Base-by-base conservation (phyloP, 2,797 vertebrate species). In the Harpagifer antarcticus region DNA sequence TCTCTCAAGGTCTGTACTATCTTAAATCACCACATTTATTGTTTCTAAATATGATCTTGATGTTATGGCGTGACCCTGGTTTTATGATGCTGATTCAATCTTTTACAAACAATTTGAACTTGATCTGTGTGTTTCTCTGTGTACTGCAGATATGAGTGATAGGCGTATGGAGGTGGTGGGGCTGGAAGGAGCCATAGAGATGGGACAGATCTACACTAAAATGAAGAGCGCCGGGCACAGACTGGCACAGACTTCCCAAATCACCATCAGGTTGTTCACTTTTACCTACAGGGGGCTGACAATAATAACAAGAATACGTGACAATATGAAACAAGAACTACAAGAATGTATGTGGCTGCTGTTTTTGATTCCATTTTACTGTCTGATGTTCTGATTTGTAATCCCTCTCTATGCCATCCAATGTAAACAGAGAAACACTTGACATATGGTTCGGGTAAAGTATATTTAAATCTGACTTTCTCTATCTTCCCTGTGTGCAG, bases 201-300 rank as follows among this genome's bases (percentile, higher is more conserved):
- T 99, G 96, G 97, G 97, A 37, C 97, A 98, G 91, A 98, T 99
- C 88, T 99, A 99, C 83, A 97, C 97, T 0, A 96, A 95, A 14
- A 89, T 98, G 78, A 98, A 98, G 93, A 98, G 86, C 0, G 96
- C 96, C 0, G 96, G 97, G 12, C 96, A 83, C 72, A 93, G 97
- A 43, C 92, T 99, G 85, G 97, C 97, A 55, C 97, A 97, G 85
- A 94, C 97, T 31, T 96, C 96, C 2, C 94, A 96, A 81, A 95
- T 99, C 73, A 98, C 95, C 44, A 96, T 99, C 87, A 96, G 94
- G 97, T 98, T 54, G 8, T 60, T 31, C 57, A 61, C 23, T 48
- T 78, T 71, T n/a, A 64, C 13, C 27, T 54, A 16, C n/a, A 60
- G 3, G 4, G 13, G 9, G 40, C 60, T 55, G 47, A 42, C n/a